Conservation (phyloP, 2,113 vertebrate species). For the Gasterosteus nipponicus region DNA sequence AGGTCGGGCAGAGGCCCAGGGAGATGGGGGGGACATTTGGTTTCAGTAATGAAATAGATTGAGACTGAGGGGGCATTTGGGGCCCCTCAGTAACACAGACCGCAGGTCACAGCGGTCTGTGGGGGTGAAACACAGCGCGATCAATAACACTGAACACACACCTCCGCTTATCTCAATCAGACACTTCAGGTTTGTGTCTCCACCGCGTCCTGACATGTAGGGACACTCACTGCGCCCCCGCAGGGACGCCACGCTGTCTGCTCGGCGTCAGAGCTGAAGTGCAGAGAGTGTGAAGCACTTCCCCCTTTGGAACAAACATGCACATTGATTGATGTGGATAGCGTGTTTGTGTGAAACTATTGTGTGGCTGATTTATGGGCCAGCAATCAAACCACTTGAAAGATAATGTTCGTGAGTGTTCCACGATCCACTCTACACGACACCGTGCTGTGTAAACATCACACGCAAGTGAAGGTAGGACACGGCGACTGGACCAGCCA, state of each 20-base stretch:
- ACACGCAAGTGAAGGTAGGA: constrained; percentile 21
- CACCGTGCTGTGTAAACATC: constrained; percentile 18
- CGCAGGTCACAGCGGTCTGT: background rate
- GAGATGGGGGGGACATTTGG: background rate
- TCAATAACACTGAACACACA: background rate
- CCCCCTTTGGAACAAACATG: background rate
- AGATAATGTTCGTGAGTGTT: background rate
- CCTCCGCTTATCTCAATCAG: background rate
- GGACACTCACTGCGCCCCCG: background rate
- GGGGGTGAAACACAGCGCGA: background rate
- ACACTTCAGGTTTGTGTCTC: background rate
- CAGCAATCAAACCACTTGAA: constrained; percentile 20
- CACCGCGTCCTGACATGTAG: no score
- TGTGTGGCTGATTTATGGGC: constrained; percentile 1
- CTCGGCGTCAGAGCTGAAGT: background rate
- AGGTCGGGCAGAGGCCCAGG: background rate
- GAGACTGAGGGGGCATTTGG: background rate
- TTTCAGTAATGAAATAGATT: background rate
- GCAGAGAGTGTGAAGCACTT: background rate
- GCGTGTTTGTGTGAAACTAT: constrained; percentile 9
- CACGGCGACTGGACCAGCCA: background rate
- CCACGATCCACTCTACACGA: constrained; percentile 18
- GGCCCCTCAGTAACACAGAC: background rate
- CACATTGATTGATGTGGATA: background rate
- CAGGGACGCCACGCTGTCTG: background rate